These are phyloP conservation scores for Megastigmus dorsalis DNA, from an alignment of 2,888 invertebrate genomes.

Conservation along the genomic window DNA sequence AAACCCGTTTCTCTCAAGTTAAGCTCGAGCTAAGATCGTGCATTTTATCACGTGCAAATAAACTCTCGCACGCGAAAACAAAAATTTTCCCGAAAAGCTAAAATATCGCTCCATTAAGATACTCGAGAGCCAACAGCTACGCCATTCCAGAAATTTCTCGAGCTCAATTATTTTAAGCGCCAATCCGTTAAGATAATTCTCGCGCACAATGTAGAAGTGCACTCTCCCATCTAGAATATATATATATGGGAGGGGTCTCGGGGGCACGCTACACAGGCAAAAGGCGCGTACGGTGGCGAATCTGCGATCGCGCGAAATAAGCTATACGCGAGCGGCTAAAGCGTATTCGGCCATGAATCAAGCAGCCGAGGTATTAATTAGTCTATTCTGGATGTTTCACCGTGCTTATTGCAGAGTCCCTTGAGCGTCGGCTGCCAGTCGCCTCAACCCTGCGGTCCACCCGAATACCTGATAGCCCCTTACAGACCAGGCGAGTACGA, in stretches of 20 bases:
- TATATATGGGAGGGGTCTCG: too few relatives aligned
- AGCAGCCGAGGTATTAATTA: constrained; percentile 28
- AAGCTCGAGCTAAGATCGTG: too few relatives aligned
- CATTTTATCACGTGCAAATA: too few relatives aligned
- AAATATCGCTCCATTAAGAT: too few relatives aligned
- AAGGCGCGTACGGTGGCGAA: too few relatives aligned
- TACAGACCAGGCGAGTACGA: constrained; percentile 80
- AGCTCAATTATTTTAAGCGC: constrained; percentile 34
- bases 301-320: not conserved
- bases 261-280: too few relatives aligned
- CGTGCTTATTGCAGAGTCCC: constrained; percentile 62
- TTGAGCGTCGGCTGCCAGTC: constrained; percentile 63
- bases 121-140: too few relatives aligned
- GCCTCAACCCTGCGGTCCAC: constrained; percentile 68
- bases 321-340: not conserved
- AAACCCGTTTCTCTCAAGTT: too few relatives aligned
- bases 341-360: constrained; percentile 18
- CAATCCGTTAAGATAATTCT: constrained; percentile 1
- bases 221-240: too few relatives aligned
- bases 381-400: constrained; percentile 29
- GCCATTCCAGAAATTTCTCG: not conserved
- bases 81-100: too few relatives aligned
- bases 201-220: constrained; percentile 8
- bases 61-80: too few relatives aligned
- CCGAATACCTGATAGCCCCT: constrained; percentile 73